A percentile compares a stretch with the other conserved stretches of the same genome.
Conservation (phyloP, 2,888 invertebrate species). For the Adineta ricciae region DNA sequence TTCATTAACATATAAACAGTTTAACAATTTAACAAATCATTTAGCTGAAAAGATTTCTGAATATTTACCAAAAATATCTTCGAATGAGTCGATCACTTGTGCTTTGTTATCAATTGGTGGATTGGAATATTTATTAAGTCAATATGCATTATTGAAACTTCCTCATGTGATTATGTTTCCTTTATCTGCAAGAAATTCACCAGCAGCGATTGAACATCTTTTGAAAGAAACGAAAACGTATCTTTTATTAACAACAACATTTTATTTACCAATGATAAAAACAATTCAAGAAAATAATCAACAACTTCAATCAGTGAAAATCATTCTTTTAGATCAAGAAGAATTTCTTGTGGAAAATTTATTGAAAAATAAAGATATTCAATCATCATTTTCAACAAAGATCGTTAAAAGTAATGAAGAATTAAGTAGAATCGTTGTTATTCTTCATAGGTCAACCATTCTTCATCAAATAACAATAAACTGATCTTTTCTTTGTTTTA, state of each 20-base stretch:
- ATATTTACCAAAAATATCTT: background rate
- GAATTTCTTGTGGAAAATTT: background rate
- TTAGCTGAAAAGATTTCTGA: background rate
- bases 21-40: background rate
- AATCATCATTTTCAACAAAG: background rate
- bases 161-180: background rate
- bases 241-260: background rate
- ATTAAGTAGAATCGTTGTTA: background rate
- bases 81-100: background rate
- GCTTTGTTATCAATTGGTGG: background rate
- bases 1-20: background rate
- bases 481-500: background rate
- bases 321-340: background rate
- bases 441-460: constrained; percentile 17
- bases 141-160: constrained; percentile 14
- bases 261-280: background rate
- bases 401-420: background rate
- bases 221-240: background rate
- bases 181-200: background rate
- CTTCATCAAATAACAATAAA: background rate
- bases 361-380: background rate
- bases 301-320: background rate
- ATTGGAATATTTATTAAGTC: background rate
- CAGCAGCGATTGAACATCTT: background rate
- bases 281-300: background rate